These are phyloP conservation scores for Cataglyphis altisquamis DNA, from an alignment of 2,888 invertebrate species.

Conservation along the genomic window DNA sequence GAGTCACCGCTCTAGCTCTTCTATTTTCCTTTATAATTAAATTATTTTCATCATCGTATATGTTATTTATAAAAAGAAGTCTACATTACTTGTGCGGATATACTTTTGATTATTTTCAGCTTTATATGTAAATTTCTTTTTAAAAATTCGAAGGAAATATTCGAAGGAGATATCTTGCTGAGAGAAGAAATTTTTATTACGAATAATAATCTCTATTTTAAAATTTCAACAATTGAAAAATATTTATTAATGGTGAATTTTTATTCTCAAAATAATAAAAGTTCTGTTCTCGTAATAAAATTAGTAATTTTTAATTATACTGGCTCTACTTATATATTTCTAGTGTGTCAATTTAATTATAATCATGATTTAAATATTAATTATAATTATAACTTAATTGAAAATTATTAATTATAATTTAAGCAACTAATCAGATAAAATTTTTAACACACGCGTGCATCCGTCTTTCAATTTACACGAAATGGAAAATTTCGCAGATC, in stretches of 20 bases:
- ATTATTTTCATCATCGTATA: constrained; percentile 58
- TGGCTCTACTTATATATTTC: neutral
- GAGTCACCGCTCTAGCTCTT: constrained; percentile 37
- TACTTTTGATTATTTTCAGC: neutral
- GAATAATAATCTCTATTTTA: neutral
- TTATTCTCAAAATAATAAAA: neutral
- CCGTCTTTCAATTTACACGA: neutral
- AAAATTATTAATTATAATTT: neutral
- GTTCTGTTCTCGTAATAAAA: neutral
- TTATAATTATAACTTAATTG: too few species aligned
- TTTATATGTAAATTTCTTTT: neutral
- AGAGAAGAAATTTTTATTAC: neutral
- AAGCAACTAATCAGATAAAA: neutral
- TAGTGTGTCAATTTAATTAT: neutral
- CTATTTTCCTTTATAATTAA: constrained; percentile 62
- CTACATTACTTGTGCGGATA: neutral
- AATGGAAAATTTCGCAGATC: neutral
- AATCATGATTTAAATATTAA: neutral
- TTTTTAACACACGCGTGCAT: neutral
- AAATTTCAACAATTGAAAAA: neutral
- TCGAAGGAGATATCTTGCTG: neutral
- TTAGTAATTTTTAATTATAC: neutral
- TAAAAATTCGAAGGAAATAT: neutral
- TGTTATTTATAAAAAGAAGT: constrained; percentile 37
- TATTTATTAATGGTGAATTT: neutral